A percentile compares a stretch with the other conserved stretches of the same genome.
Conservation (phyloP, 2,888 invertebrate genomes). For the Ormyrus thymus region DNA sequence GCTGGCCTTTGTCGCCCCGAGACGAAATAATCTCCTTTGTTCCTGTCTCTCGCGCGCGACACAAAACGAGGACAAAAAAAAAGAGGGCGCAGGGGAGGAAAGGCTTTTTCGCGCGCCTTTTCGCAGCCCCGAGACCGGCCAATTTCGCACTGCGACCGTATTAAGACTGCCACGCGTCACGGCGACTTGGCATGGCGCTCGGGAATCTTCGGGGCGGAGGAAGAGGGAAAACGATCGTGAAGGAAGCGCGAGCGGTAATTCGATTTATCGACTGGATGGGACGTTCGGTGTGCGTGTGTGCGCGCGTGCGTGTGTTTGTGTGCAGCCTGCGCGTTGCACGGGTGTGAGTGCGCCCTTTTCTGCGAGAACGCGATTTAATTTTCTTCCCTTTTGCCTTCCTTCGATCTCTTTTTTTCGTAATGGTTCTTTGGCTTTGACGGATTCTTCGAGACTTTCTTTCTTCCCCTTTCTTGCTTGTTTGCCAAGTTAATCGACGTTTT, state of each 20-base stretch:
- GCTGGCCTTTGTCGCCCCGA: conserved; percentile 36
- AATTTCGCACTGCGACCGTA: conserved; percentile 47
- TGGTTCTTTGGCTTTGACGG: not conserved
- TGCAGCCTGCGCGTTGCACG: too few species aligned
- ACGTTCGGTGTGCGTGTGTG: not conserved
- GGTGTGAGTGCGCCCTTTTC: not conserved
- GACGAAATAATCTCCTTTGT: conserved; percentile 54
- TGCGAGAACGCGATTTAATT: conserved; percentile 29
- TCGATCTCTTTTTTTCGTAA: not conserved
- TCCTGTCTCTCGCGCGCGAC: conserved; percentile 36
- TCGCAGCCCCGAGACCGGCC: conserved; percentile 36
- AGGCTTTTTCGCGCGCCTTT: conserved; percentile 34
- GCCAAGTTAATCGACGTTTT: too few species aligned
- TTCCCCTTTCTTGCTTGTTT: not conserved
- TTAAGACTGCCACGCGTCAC: conserved; percentile 12
- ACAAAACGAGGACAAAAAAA: conserved; percentile 7
- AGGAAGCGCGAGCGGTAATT: conserved; percentile 52
- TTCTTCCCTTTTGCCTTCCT: not conserved
- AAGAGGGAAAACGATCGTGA: conserved; percentile 32
- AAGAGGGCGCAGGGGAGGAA: not conserved
- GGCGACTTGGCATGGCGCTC: conserved; percentile 32
- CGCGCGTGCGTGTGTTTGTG: not conserved
- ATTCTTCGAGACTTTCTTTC: not conserved
- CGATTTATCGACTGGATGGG: conserved; percentile 56
- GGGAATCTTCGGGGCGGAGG: conserved; percentile 16